Evolutionary conservation across 2,888 invertebrate genomes (phyloP).

Genomic region (Lagria hirta): DNA sequence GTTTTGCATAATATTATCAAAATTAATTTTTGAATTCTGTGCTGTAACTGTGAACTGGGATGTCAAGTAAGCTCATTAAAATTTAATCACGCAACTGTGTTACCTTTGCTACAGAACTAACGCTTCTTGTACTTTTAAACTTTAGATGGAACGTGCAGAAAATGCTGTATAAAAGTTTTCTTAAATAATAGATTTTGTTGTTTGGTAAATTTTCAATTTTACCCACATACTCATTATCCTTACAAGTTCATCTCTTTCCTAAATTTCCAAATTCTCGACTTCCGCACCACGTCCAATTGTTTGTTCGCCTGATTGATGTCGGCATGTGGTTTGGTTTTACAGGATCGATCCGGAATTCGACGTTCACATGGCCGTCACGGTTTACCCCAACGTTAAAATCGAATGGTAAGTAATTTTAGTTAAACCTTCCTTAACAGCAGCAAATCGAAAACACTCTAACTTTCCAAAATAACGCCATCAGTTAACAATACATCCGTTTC

Average conservation of each 20-base stretch:
- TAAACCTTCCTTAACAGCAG: conserved; percentile 10
- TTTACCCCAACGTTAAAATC: conserved; percentile 52
- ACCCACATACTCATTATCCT: too few relatives aligned
- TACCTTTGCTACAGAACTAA: too few relatives aligned
- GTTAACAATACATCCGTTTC: conserved; percentile 24
- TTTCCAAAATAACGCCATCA: conserved; percentile 28
- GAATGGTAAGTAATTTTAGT: conserved; percentile 48
- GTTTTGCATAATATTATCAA: too few relatives aligned
- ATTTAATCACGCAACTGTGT: too few relatives aligned
- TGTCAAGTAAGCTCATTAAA: too few relatives aligned
- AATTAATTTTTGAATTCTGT: too few relatives aligned
- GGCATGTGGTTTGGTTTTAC: conserved; percentile 38
- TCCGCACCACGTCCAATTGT: conserved; percentile 25
- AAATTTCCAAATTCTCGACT: conserved; percentile 20
- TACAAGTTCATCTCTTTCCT: conserved; percentile 10
- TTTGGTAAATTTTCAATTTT: too few relatives aligned
- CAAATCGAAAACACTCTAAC: conserved; percentile 27
- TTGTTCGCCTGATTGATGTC: conserved; percentile 36
- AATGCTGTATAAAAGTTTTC: too few relatives aligned
- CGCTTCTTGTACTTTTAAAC: too few relatives aligned
- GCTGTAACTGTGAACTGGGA: too few relatives aligned
- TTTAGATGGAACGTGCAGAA: too few relatives aligned
- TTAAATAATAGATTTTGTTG: too few relatives aligned
- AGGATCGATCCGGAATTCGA: conserved; percentile 37
- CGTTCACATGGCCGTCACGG: conserved; percentile 50